phyloP scores from a whole-genome alignment of 2,113 vertebrate genomes.

The Zapornia atra region DNA sequence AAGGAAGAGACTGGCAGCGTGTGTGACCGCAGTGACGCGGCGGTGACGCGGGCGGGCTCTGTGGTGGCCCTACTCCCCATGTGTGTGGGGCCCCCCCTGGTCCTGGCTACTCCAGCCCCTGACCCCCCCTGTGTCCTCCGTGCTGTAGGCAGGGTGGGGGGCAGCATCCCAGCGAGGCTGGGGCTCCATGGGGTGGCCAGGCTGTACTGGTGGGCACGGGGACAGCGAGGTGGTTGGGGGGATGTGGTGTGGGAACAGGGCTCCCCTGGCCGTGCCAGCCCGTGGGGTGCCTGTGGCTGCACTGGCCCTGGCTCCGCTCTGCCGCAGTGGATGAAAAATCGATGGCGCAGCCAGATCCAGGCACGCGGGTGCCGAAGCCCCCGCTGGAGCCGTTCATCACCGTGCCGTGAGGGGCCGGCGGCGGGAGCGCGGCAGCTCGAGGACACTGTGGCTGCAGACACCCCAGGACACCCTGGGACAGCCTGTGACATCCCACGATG shows the following conservation, averaged over 20 bases:
- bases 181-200: background rate
- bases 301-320: background rate
- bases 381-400: constrained; percentile 34
- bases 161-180: background rate
- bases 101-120: fast-evolving
- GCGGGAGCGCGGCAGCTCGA: fast-evolving
- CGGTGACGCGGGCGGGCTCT: background rate
- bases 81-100: too few relatives aligned
- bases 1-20: background rate
- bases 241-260: fast-evolving
- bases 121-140: fast-evolving
- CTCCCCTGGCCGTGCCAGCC: background rate
- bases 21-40: background rate
- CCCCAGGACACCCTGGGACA: background rate
- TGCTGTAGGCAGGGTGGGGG: too few relatives aligned
- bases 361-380: background rate
- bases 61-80: background rate
- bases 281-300: fast-evolving
- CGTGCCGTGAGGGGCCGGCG: background rate
- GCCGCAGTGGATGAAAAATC: constrained; percentile 76
- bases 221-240: fast-evolving
- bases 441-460: fast-evolving
- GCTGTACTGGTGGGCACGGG: fast-evolving
- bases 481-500: background rate
- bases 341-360: constrained; percentile 67